Conservation (phyloP, 2,797 vertebrate genomes). For the Apogon hyalosoma region DNA sequence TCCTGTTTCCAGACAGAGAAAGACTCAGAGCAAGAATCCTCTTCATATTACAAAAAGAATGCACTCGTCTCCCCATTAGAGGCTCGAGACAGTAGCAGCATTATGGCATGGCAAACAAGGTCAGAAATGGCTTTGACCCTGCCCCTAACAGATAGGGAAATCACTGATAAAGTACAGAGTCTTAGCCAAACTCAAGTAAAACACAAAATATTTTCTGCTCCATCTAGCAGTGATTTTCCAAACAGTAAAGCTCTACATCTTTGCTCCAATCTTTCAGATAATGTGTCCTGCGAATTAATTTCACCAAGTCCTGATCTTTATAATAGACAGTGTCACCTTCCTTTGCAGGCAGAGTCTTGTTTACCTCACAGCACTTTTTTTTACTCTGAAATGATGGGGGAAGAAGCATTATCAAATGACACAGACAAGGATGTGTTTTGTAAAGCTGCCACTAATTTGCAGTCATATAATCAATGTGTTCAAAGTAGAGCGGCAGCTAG, state of each 20-base stretch:
- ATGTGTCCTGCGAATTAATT: slow-evolving; percentile 50
- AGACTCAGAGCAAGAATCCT: slow-evolving; percentile 61
- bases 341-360: slow-evolving; percentile 71
- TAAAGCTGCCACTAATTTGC: slow-evolving; percentile 59
- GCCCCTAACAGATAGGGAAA: slow-evolving; percentile 59
- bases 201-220: slow-evolving; percentile 46
- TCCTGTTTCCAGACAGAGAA: slow-evolving; percentile 72
- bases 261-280: slow-evolving; percentile 20
- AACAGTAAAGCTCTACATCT: slow-evolving; percentile 43
- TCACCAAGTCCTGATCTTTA: slow-evolving; percentile 62
- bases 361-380: slow-evolving; percentile 56
- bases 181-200: slow-evolving; percentile 56
- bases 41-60: slow-evolving; percentile 73
- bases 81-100: slow-evolving; percentile 57
- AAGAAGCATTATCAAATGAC: slow-evolving; percentile 54
- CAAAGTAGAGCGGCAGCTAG: slow-evolving; percentile 77
- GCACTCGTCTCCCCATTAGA: slow-evolving; percentile 64
- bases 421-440: slow-evolving; percentile 65
- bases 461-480: slow-evolving; percentile 62
- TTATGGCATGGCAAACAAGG: slow-evolving; percentile 73
- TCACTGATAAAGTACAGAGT: slow-evolving; percentile 49
- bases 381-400: slow-evolving; percentile 54
- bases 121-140: slow-evolving; percentile 71
- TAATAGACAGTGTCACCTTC: slow-evolving; percentile 72
- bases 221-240: slow-evolving; percentile 39